These are phyloP conservation scores for Cyclina sinensis DNA, from an alignment of 1,140 invertebrate species.

Conservation along the genomic window DNA sequence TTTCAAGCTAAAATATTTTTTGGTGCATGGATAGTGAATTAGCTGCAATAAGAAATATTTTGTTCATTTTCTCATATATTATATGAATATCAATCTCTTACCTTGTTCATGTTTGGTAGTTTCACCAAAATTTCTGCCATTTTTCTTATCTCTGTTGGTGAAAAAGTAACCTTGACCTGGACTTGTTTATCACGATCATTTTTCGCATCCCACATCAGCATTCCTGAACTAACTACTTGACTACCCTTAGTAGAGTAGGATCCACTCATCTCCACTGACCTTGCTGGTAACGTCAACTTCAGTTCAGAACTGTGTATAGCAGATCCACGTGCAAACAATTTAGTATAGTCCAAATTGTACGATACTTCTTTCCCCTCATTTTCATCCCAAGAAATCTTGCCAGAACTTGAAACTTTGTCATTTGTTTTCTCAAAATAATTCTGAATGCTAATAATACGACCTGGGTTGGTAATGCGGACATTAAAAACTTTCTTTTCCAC, in stretches of 20 bases:
- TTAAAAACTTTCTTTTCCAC: constrained; percentile 45
- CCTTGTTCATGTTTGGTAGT: constrained; percentile 71
- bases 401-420: constrained; percentile 1
- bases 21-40: no score
- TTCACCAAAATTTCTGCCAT: constrained; percentile 55
- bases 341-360: constrained; percentile 53
- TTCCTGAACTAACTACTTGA: constrained; percentile 55
- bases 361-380: constrained; percentile 57
- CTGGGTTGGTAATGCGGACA: constrained; percentile 39
- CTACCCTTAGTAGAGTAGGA: background rate
- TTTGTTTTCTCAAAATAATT: constrained; percentile 18
- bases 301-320: constrained; percentile 35
- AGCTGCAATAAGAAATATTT: no score
- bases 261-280: constrained; percentile 71
- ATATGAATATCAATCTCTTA: no score
- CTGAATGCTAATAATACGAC: constrained; percentile 69
- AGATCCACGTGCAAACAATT: background rate
- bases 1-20: no score
- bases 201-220: constrained; percentile 80
- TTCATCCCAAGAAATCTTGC: constrained; percentile 68
- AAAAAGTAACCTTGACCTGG: constrained; percentile 64
- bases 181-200: constrained; percentile 77
- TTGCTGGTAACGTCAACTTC: constrained; percentile 67
- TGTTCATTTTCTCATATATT: no score
- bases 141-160: constrained; percentile 59